Evolutionary conservation across 2,113 vertebrate genomes (phyloP), one percentile per base, ranked within the genome.

Genomic region (Psittacara wagleri): DNA sequence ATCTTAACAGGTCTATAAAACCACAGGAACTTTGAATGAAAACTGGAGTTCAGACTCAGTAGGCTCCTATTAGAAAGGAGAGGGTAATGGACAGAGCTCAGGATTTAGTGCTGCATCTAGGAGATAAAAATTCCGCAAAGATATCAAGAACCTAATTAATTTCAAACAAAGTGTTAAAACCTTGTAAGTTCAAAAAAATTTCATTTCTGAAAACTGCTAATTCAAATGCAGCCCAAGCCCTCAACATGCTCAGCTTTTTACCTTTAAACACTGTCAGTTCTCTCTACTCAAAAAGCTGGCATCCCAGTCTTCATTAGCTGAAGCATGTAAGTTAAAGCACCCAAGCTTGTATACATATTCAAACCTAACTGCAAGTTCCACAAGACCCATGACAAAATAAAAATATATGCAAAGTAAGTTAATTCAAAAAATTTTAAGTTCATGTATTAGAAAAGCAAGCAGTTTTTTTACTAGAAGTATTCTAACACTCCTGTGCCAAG

Each of bases 171-270:
- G 12, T 82, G 13, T n/a, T 77, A 74, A 66, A 81, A 10, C 17
- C 63, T 25, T 80, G 41, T 14, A 28, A 52, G 22, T 27, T 52
- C 1, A 0, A 69, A 39, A 75, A 76, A n/a, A 22, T 1, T 75
- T 68, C 17, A 77, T 29, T 80, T 79, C 62, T 63, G 18, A 78
- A 59, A 87, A 54, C 11, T 17, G 4, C 22, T 23, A 83, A 48
- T 13, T 48, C 1, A 0, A 80, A 90, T 39, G 66, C 18, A 64
- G 29, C 10, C 2, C 0, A 1, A 90, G 27, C 11, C 9, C 44
- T 39, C 37, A 7, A 55, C 3, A 31, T 1, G 4, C 44, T n/a
- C n/a, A 41, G 29, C 29, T 10, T 4, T 8, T 0, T 31, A 59
- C 25, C n/a, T 78, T 74, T 70, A 19, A 81, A 67, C 13, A 46